phyloP scores from a whole-genome alignment of 2,888 invertebrate species.

The Trypoxylon attenuatum region DNA sequence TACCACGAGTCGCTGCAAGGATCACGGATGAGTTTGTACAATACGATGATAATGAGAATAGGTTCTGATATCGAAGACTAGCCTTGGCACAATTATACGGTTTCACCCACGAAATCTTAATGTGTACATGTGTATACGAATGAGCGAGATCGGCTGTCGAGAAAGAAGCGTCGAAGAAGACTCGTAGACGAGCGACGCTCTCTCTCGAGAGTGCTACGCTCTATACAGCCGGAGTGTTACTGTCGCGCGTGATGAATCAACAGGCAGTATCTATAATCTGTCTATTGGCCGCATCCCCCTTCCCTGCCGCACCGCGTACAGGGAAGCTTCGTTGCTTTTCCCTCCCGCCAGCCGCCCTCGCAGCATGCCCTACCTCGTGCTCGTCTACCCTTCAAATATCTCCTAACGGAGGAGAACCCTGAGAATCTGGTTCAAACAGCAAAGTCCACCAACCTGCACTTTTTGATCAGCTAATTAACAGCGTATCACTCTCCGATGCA shows the following conservation, averaged over 20 bases:
- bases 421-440: too few relatives aligned
- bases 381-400: background rate
- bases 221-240: conserved; percentile 38
- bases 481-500: too few relatives aligned
- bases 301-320: conserved; percentile 12
- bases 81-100: too few relatives aligned
- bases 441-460: too few relatives aligned
- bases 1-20: too few relatives aligned
- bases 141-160: background rate
- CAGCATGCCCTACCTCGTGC: conserved; percentile 13
- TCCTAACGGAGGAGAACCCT: too few relatives aligned
- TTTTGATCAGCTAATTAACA: too few relatives aligned
- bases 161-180: background rate
- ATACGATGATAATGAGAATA: too few relatives aligned
- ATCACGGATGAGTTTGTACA: too few relatives aligned
- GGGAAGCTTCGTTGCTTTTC: conserved; percentile 24
- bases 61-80: too few relatives aligned
- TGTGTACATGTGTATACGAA: background rate
- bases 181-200: background rate
- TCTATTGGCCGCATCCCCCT: conserved; percentile 36
- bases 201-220: conserved; percentile 1
- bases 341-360: conserved; percentile 22
- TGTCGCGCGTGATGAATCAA: conserved; percentile 48
- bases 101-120: background rate
- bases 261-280: conserved; percentile 48